Percentiles rank a stretch among this genome's conserved stretches.
phyloP scores from a whole-genome alignment of 2,888 invertebrate genomes.

The Nomada lathburiana region DNA sequence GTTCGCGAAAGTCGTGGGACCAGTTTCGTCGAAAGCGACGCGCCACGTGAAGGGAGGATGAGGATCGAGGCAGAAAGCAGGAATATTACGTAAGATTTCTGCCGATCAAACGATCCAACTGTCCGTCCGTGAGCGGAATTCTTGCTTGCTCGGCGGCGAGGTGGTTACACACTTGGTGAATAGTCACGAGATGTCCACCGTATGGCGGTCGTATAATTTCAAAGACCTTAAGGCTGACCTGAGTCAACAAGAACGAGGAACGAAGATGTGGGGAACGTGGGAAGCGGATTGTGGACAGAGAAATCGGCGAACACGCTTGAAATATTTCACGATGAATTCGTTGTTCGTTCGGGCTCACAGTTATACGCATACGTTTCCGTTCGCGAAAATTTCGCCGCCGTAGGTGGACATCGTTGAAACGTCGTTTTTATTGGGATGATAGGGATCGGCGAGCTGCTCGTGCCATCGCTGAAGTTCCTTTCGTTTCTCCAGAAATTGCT shows the following conservation, averaged over 20 bases:
- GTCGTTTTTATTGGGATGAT: no score
- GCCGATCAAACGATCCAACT: slow-evolving; percentile 48
- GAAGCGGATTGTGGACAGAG: slow-evolving; percentile 64
- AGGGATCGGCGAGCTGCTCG: no score
- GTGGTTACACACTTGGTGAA: slow-evolving; percentile 60
- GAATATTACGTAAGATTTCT: slow-evolving; percentile 37
- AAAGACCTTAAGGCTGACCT: slow-evolving; percentile 70
- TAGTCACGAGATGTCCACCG: slow-evolving; percentile 59
- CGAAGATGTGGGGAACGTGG: slow-evolving; percentile 62
- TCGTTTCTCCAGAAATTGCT: no score
- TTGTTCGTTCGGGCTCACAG: neutral
- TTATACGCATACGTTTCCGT: no score
- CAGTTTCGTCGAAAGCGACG: slow-evolving; percentile 22
- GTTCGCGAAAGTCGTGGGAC: slow-evolving; percentile 30
- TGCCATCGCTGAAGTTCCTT: no score
- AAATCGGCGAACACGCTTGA: slow-evolving; percentile 33
- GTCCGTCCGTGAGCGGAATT: slow-evolving; percentile 43
- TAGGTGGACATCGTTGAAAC: no score
- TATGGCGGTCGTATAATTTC: slow-evolving; percentile 68
- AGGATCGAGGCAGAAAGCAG: neutral
- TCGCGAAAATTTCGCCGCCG: no score
- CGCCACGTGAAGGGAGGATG: neutral
- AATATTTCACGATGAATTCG: slow-evolving; percentile 44
- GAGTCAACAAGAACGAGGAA: slow-evolving; percentile 69
- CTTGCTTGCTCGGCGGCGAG: slow-evolving; percentile 46